phyloP scores from a whole-genome alignment of 2,113 vertebrate genomes.

The Ophthalmolycus amberensis region DNA sequence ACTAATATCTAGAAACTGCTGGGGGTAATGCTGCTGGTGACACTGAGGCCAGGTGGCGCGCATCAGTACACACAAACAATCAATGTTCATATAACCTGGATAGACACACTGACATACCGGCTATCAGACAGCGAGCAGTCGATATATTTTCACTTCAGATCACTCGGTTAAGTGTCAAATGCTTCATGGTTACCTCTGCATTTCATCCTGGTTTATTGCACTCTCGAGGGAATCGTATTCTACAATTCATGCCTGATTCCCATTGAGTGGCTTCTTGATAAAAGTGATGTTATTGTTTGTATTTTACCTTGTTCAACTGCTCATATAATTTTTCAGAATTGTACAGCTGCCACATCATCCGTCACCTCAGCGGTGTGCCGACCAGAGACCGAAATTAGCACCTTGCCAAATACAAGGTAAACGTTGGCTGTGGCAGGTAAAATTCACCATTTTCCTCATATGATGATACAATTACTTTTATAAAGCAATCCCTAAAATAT shows the following conservation, averaged over 20 bases:
- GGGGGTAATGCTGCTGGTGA: constrained; percentile 45
- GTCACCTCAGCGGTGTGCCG: constrained; percentile 19
- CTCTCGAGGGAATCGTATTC: constrained; percentile 21
- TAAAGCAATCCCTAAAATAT: background rate
- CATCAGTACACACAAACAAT: constrained; percentile 61
- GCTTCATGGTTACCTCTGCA: constrained; percentile 19
- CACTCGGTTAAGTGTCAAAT: constrained; percentile 49
- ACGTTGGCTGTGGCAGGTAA: background rate
- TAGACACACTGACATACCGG: constrained; percentile 50
- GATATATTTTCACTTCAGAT: constrained; percentile 60
- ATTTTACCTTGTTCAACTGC: constrained; percentile 12
- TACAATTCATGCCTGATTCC: constrained; percentile 30
- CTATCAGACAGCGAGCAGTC: constrained; percentile 49
- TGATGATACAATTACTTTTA: background rate
- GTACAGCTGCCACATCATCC: constrained; percentile 28
- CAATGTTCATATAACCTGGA: constrained; percentile 61
- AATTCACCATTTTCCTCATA: background rate
- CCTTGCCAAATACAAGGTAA: background rate
- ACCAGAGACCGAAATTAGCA: background rate
- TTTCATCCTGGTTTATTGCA: constrained; percentile 35
- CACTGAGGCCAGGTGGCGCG: constrained; percentile 55
- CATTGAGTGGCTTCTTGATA: constrained; percentile 5
- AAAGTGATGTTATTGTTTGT: constrained; percentile 29
- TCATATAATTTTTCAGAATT: constrained; percentile 28
- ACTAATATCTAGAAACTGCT: constrained; percentile 48